phyloP scores from a whole-genome alignment of 2,113 vertebrate species.

The Patagioenas fasciata region DNA sequence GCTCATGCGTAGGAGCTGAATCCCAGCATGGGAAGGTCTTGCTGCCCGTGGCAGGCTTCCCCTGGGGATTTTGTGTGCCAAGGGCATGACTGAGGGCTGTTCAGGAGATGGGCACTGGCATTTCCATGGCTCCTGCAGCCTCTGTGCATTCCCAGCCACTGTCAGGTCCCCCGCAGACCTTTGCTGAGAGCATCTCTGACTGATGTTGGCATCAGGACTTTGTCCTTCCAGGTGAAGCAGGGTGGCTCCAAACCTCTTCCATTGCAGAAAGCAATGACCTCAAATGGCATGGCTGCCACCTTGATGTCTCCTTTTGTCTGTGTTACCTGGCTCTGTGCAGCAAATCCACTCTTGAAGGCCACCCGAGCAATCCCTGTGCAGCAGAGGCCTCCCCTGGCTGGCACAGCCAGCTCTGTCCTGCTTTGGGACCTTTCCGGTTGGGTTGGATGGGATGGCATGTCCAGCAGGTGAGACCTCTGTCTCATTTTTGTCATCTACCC shows the following conservation, averaged over 20 bases:
- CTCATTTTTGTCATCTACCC: neutral
- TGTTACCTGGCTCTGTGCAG: neutral
- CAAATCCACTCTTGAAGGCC: neutral
- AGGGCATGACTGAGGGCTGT: neutral
- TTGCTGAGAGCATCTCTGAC: neutral
- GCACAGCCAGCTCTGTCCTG: neutral
- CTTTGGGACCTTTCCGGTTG: neutral
- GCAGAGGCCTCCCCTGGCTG: neutral
- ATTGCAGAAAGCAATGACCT: neutral
- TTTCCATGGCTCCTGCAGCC: neutral
- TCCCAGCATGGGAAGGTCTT: neutral
- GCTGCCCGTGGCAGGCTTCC: neutral
- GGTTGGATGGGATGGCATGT: fast-evolving
- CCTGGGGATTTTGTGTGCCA: neutral
- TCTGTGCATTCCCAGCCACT: neutral
- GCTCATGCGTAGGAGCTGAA: neutral
- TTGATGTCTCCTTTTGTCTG: neutral
- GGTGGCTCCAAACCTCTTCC: neutral
- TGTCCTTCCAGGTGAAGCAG: neutral
- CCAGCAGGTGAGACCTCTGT: neutral
- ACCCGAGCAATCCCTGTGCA: neutral
- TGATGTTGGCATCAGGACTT: neutral
- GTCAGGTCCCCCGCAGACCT: neutral
- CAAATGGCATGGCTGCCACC: neutral
- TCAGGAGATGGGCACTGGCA: neutral